phyloP scores from a whole-genome alignment of 2,888 invertebrate species.

The Imbricaverruca yamaguchii region DNA sequence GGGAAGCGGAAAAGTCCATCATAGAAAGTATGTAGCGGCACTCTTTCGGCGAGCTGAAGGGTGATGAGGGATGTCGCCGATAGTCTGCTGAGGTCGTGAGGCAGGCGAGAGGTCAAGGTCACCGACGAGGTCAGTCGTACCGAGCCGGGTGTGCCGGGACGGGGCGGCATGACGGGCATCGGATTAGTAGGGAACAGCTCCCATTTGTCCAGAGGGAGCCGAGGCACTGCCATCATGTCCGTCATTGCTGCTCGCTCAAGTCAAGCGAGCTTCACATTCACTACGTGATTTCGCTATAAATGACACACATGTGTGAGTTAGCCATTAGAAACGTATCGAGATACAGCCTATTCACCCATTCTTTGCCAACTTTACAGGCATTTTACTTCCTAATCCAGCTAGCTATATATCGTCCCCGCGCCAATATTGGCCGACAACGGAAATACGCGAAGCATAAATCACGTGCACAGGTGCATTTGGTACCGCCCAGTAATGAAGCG shows the following conservation, averaged over 20 bases:
- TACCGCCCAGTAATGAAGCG: neutral
- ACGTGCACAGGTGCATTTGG: neutral
- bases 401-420: neutral
- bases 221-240: neutral
- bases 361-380: neutral
- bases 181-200: neutral
- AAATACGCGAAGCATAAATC: neutral
- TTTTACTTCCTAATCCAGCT: neutral
- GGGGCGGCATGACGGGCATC: neutral
- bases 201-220: neutral
- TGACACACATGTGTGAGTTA: neutral
- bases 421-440: neutral
- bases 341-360: neutral
- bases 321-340: neutral
- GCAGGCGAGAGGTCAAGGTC: slow-evolving; percentile 1
- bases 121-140: slow-evolving; percentile 1
- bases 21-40: neutral
- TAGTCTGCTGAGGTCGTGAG: neutral
- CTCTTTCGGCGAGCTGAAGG: neutral
- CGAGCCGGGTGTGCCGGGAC: neutral
- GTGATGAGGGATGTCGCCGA: slow-evolving; percentile 8
- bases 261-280: neutral
- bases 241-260: neutral
- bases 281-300: neutral
- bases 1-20: slow-evolving; percentile 9